Conservation (phyloP, 2,888 invertebrate genomes). For the Spilosoma lubricipeda region DNA sequence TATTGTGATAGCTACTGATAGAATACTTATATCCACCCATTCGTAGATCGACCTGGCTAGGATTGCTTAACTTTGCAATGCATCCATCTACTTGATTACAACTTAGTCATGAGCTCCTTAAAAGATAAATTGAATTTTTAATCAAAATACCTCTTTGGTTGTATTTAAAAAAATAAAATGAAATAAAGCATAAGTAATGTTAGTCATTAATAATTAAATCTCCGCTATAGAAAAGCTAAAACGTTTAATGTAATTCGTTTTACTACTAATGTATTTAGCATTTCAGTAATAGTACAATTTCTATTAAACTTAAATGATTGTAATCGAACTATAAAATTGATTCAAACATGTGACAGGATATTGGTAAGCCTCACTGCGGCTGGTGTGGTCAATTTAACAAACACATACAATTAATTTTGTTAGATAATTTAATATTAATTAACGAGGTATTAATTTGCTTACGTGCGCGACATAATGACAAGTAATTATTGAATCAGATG, state of each 20-base stretch:
- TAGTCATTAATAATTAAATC: too few species aligned
- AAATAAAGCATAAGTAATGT: too few species aligned
- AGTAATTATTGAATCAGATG: not conserved
- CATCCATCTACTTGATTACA: too few species aligned
- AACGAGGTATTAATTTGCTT: not conserved
- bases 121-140: too few species aligned
- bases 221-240: too few species aligned
- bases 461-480: not conserved
- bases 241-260: not conserved
- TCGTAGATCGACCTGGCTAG: too few species aligned
- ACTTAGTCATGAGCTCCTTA: too few species aligned
- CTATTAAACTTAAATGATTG: not conserved
- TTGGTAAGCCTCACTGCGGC: conserved; percentile 3
- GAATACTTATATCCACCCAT: too few species aligned
- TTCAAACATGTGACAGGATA: conserved; percentile 11
- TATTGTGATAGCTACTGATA: too few species aligned
- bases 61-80: too few species aligned
- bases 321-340: not conserved
- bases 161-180: too few species aligned
- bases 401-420: not conserved
- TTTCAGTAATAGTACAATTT: not conserved
- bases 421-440: not conserved
- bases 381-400: not conserved
- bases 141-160: too few species aligned
- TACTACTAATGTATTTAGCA: not conserved